phyloP scores from a whole-genome alignment of 2,888 invertebrate genomes.

The Drosophila tripunctata region DNA sequence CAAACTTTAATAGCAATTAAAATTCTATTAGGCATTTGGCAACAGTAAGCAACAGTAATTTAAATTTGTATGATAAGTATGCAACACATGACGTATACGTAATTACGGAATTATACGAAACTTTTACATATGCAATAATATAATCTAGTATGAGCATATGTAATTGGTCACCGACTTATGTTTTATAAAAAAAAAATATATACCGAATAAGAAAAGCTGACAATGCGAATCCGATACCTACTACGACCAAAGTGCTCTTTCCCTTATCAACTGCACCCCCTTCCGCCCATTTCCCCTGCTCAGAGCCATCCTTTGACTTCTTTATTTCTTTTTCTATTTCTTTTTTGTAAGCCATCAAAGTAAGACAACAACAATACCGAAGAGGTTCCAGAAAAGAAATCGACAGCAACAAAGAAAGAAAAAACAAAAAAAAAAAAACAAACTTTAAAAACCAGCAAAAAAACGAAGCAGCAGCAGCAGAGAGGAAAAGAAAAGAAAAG shows the following conservation, averaged over 20 bases:
- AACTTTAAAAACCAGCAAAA: constrained; percentile 52
- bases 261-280: constrained; percentile 12
- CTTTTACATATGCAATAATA: constrained; percentile 8
- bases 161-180: constrained; percentile 11
- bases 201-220: constrained; percentile 69
- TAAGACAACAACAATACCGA: constrained; percentile 48
- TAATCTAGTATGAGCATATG: constrained; percentile 1
- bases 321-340: constrained; percentile 12
- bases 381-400: constrained; percentile 59
- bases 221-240: constrained; percentile 79
- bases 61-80: neutral
- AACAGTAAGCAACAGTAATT: neutral
- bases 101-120: constrained; percentile 5
- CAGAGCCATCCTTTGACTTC: neutral
- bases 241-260: constrained; percentile 45
- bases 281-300: constrained; percentile 12
- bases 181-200: constrained; percentile 35
- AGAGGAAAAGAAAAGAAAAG: constrained; percentile 18
- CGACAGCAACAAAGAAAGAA: constrained; percentile 52
- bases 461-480: constrained; percentile 18
- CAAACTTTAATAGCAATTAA: no score
- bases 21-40: no score
- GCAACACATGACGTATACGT: constrained; percentile 21
- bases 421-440: constrained; percentile 32
- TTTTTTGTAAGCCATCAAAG: constrained; percentile 62